These are phyloP conservation scores for Julus scandinavius DNA, from an alignment of 2,888 invertebrate species.

Conservation along the genomic window DNA sequence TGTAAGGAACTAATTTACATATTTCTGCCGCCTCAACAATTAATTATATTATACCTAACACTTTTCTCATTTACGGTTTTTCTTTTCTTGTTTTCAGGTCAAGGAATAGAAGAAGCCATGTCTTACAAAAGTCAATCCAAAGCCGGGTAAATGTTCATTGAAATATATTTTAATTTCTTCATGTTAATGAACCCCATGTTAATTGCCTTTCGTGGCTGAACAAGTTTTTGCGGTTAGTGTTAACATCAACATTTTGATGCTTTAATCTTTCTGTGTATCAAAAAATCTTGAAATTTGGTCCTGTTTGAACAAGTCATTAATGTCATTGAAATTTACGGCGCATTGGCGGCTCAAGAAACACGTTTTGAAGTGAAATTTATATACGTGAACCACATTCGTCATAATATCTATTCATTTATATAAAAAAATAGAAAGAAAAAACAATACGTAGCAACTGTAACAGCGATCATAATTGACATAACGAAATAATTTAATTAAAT, in stretches of 20 bases:
- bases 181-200: background rate
- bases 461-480: constrained; percentile 3
- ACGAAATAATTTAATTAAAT: constrained; percentile 27
- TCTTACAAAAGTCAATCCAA: constrained; percentile 53
- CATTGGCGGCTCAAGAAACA: background rate
- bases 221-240: constrained; percentile 21
- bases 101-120: constrained; percentile 58
- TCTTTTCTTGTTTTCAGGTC: constrained; percentile 55
- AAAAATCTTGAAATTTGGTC: background rate
- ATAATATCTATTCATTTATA: background rate
- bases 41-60: background rate
- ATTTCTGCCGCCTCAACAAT: background rate
- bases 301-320: constrained; percentile 33
- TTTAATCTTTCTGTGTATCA: background rate
- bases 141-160: constrained; percentile 56
- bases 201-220: constrained; percentile 10
- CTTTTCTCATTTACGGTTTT: background rate
- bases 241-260: constrained; percentile 33
- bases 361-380: constrained; percentile 4
- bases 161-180: background rate
- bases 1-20: background rate
- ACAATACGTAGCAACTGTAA: background rate
- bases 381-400: background rate
- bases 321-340: background rate
- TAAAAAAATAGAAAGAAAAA: background rate